Conservation (phyloP, 2,113 vertebrate genomes). For the Albula goreensis region DNA sequence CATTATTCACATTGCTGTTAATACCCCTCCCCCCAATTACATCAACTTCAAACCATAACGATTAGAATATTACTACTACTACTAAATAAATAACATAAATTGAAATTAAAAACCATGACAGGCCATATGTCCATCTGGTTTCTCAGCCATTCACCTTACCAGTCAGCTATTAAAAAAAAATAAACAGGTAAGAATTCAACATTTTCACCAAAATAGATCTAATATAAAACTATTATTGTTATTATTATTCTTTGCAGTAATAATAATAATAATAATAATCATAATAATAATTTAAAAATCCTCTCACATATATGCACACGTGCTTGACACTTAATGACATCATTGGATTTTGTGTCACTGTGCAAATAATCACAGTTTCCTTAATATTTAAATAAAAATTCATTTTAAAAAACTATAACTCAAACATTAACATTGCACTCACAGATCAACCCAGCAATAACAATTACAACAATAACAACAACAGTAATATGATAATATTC, state of each 20-base stretch:
- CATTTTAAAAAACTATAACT: conserved; percentile 34
- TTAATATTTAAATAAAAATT: conserved; percentile 46
- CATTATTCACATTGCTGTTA: conserved; percentile 26
- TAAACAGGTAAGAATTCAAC: background rate
- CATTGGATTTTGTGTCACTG: conserved; percentile 54
- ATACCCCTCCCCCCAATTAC: conserved; percentile 26
- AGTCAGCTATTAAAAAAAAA: conserved; percentile 43
- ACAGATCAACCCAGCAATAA: conserved; percentile 65
- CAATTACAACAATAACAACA: conserved; percentile 67
- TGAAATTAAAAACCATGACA: conserved; percentile 54
- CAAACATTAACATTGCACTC: conserved; percentile 43
- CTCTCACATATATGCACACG: conserved; percentile 53
- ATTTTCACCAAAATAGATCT: conserved; percentile 23
- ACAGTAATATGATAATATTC: conserved; percentile 59
- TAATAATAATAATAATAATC: conserved; percentile 6
- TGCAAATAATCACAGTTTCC: conserved; percentile 39
- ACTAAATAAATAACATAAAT: conserved; percentile 30
- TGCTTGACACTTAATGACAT: conserved; percentile 58
- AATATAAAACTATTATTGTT: conserved; percentile 28
- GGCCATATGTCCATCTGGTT: conserved; percentile 51
- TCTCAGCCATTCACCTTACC: conserved; percentile 37
- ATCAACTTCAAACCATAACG: conserved; percentile 34
- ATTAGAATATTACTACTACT: conserved; percentile 32
- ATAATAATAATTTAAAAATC: background rate
- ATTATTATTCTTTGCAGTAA: background rate